Conservation (phyloP, 1,140 invertebrate genomes). For the Dermatophagoides farinae region DNA sequence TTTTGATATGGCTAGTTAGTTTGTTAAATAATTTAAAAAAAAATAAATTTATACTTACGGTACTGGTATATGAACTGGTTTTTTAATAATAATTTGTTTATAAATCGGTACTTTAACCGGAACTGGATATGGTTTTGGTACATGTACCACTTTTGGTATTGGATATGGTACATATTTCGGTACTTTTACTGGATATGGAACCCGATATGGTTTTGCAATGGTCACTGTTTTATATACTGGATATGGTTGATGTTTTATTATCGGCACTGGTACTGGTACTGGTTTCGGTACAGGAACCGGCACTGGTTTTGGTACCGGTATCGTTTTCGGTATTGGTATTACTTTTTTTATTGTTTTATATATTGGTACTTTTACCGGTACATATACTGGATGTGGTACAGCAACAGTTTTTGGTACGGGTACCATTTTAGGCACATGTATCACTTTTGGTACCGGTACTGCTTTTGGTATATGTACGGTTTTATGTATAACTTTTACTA, state of each 20-base stretch:
- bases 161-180: constrained; percentile 22
- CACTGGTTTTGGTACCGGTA: constrained; percentile 21
- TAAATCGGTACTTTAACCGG: constrained; percentile 22
- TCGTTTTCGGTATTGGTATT: constrained; percentile 21
- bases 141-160: constrained; percentile 21
- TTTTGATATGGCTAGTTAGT: too few relatives aligned
- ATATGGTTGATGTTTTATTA: constrained; percentile 21
- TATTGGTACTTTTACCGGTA: constrained; percentile 21
- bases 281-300: constrained; percentile 21
- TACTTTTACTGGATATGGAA: constrained; percentile 20
- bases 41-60: constrained; percentile 19
- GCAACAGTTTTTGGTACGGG: constrained; percentile 20
- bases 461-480: constrained; percentile 22
- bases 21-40: too few relatives aligned
- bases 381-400: constrained; percentile 20
- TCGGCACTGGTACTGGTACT: constrained; percentile 21
- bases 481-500: constrained; percentile 21
- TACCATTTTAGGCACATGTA: constrained; percentile 18
- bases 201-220: constrained; percentile 18
- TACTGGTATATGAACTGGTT: constrained; percentile 22
- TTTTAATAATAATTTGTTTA: constrained; percentile 22
- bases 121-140: constrained; percentile 21
- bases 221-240: constrained; percentile 20
- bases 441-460: constrained; percentile 18
- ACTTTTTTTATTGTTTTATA: constrained; percentile 21